phyloP scores from a whole-genome alignment of 2,113 vertebrate species.

The Ptyas mucosa region DNA sequence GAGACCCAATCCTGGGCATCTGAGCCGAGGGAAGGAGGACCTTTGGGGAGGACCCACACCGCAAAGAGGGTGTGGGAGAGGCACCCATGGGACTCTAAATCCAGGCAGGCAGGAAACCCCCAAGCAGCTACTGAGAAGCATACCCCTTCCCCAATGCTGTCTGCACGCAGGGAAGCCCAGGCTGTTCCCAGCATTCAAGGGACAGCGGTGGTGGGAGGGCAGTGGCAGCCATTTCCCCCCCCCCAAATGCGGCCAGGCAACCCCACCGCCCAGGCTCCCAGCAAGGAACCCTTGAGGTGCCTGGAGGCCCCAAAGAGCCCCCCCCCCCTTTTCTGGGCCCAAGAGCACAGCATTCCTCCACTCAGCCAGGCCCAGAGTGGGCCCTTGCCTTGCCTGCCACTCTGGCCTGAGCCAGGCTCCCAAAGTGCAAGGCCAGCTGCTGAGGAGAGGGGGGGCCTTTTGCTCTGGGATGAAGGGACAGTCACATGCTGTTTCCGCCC shows the following conservation, averaged over 20 bases:
- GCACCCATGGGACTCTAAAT: neutral
- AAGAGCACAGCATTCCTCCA: neutral
- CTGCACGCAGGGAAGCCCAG: neutral
- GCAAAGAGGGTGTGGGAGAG: neutral
- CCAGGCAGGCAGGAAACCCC: neutral
- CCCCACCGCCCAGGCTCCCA: neutral
- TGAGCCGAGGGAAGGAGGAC: neutral
- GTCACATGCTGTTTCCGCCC: neutral
- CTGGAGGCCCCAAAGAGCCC: neutral
- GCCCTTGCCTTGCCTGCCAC: neutral
- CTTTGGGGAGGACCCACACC: neutral
- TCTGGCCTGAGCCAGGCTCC: too few species aligned
- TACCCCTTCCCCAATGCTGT: neutral
- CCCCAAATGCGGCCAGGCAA: neutral
- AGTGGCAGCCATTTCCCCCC: rapidly evolving
- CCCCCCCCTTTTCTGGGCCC: neutral
- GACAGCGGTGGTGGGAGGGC: rapidly evolving
- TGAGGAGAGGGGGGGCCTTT: too few species aligned
- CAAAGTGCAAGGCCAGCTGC: too few species aligned
- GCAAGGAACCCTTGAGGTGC: neutral
- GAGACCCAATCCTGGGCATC: rapidly evolving
- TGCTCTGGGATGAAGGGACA: too few species aligned
- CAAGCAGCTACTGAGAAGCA: too few species aligned
- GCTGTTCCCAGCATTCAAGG: neutral
- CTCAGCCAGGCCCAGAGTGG: neutral